phyloP scores from a whole-genome alignment of 2,797 vertebrate species.

The Urosaurus nigricauda region DNA sequence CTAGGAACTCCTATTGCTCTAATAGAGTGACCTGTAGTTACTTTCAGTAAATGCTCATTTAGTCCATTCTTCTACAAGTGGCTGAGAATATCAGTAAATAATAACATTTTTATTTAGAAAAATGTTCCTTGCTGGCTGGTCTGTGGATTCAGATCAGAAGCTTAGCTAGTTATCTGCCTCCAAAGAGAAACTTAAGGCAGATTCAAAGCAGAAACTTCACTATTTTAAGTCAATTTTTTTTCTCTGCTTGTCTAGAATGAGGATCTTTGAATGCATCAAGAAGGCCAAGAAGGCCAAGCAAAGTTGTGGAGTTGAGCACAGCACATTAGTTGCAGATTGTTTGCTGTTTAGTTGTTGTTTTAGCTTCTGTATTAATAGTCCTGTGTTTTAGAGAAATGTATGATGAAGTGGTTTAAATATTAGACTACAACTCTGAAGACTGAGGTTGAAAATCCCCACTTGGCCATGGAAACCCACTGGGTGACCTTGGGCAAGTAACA shows the following conservation, averaged over 20 bases:
- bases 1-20: too few species aligned
- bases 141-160: slow-evolving; percentile 16
- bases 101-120: not conserved
- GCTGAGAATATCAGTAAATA: slow-evolving; percentile 3
- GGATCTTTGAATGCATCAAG: not conserved
- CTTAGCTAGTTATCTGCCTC: slow-evolving; percentile 5
- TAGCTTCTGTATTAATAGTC: too few species aligned
- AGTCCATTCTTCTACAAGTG: slow-evolving; percentile 5
- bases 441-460: too few species aligned
- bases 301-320: not conserved
- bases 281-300: not conserved
- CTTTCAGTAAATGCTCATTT: not conserved
- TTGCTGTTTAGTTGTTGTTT: too few species aligned
- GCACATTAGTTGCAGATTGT: not conserved
- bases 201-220: not conserved
- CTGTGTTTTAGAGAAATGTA: too few species aligned
- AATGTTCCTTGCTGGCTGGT: not conserved
- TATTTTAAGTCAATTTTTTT: not conserved
- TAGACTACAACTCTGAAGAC: too few species aligned
- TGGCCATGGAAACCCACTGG: too few species aligned
- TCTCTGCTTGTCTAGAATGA: not conserved
- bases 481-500: too few species aligned
- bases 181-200: not conserved
- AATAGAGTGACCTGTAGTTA: too few species aligned
- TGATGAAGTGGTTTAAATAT: too few species aligned